These are phyloP conservation scores for Zaprionus obscuricornis DNA, from an alignment of 2,888 invertebrate genomes.

Conservation along the genomic window DNA sequence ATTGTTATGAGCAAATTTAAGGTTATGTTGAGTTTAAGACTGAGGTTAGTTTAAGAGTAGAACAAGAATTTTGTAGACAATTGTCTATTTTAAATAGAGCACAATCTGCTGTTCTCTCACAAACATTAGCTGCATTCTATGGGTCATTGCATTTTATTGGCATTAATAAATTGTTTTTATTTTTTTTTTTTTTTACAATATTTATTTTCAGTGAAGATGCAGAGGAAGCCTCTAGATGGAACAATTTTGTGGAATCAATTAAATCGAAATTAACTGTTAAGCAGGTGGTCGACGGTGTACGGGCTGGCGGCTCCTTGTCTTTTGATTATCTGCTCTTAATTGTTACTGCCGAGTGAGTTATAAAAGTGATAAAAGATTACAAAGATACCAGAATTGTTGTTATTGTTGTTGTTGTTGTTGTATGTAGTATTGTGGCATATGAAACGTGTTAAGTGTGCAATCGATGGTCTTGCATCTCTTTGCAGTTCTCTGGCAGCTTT, in stretches of 20 bases:
- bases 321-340: conserved; percentile 92
- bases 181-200: conserved; percentile 34
- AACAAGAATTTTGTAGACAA: background rate
- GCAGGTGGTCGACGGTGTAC: conserved; percentile 92
- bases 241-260: conserved; percentile 89
- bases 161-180: conserved; percentile 30
- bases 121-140: background rate
- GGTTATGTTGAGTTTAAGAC: conserved; percentile 29
- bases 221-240: conserved; percentile 88
- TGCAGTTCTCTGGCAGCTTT: conserved; percentile 91
- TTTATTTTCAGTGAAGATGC: conserved; percentile 77
- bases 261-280: conserved; percentile 91
- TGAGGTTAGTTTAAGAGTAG: conserved; percentile 24
- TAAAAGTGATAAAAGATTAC: too few relatives aligned
- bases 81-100: background rate
- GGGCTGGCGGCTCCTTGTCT: conserved; percentile 89
- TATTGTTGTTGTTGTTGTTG: background rate
- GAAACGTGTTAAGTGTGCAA: background rate
- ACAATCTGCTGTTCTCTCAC: conserved; percentile 1
- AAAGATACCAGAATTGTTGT: background rate
- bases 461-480: conserved; percentile 30
- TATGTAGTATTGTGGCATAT: background rate
- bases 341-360: conserved; percentile 92
- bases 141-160: conserved; percentile 46
- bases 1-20: conserved; percentile 41